A percentile compares a stretch with the other conserved stretches of the same genome.
These are phyloP conservation scores for Pelodytes ibericus DNA, from an alignment of 2,797 vertebrate species.

Conservation along the genomic window DNA sequence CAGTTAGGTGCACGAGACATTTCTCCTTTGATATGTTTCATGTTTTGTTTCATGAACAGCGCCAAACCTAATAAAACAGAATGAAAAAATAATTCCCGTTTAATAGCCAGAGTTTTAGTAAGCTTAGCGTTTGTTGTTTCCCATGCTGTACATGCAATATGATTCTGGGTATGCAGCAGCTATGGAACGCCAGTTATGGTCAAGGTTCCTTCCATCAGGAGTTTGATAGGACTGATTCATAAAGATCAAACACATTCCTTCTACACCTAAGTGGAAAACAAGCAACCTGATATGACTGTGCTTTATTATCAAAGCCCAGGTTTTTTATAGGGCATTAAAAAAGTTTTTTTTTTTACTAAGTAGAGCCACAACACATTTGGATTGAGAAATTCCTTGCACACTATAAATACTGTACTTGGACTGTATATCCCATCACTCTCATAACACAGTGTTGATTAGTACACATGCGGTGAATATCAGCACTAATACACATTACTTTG, in stretches of 20 bases:
- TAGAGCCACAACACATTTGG: background rate
- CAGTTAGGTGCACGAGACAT: background rate
- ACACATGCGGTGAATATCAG: too few species aligned
- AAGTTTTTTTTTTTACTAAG: too few species aligned
- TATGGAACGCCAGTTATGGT: background rate
- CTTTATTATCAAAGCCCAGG: conserved; percentile 19
- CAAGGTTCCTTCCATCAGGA: background rate
- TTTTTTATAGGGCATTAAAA: conserved; percentile 8
- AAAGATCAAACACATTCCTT: conserved; percentile 34
- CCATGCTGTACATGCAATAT: background rate
- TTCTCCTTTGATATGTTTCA: conserved; percentile 4
- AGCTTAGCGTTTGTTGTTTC: conserved; percentile 3
- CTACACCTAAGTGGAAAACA: conserved; percentile 10
- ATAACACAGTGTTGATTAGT: too few species aligned
- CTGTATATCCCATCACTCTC: too few species aligned
- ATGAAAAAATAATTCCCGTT: background rate
- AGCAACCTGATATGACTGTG: conserved; percentile 26
- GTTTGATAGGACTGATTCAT: conserved; percentile 14
- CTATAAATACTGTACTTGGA: too few species aligned
- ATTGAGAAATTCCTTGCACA: background rate
- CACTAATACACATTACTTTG: too few species aligned
- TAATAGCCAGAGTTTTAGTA: conserved; percentile 7
- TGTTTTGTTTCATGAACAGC: background rate
- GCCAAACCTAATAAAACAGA: conserved; percentile 22
- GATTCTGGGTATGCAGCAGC: background rate